Evolutionary conservation across 2,888 invertebrate genomes (phyloP).

Genomic region (Caenorhabditis sp.): DNA sequence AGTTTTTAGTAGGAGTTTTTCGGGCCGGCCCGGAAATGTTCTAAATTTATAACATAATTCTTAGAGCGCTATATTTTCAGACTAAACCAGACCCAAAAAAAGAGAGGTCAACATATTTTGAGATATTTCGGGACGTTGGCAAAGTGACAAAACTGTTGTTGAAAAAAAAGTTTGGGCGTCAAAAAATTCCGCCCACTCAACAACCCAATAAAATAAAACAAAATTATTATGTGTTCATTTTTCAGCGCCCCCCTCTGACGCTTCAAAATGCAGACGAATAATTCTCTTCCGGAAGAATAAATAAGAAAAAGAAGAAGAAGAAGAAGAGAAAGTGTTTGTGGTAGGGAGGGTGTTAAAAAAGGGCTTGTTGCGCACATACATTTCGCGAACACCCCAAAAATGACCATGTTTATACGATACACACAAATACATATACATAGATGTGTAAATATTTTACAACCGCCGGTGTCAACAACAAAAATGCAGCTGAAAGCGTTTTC

Average conservation of each 20-base stretch:
- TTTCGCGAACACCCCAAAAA: not conserved
- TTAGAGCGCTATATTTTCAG: no score
- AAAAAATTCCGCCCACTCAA: no score
- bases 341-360: not conserved
- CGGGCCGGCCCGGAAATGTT: no score
- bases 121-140: no score
- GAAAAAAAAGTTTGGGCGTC: no score
- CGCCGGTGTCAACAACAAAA: no score
- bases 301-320: not conserved
- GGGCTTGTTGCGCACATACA: not conserved
- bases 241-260: not conserved
- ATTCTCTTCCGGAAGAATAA: not conserved
- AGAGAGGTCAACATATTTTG: no score
- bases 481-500: no score
- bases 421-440: not conserved
- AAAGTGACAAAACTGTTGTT: no score
- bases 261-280: not conserved
- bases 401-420: not conserved
- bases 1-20: no score
- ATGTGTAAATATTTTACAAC: not conserved
- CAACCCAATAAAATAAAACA: not conserved
- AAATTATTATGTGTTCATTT: not conserved
- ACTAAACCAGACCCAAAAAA: no score
- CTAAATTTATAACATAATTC: no score
- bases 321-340: not conserved